Base-by-base conservation (phyloP, 2,797 vertebrate species). In the Onychomys leucogaster region DNA sequence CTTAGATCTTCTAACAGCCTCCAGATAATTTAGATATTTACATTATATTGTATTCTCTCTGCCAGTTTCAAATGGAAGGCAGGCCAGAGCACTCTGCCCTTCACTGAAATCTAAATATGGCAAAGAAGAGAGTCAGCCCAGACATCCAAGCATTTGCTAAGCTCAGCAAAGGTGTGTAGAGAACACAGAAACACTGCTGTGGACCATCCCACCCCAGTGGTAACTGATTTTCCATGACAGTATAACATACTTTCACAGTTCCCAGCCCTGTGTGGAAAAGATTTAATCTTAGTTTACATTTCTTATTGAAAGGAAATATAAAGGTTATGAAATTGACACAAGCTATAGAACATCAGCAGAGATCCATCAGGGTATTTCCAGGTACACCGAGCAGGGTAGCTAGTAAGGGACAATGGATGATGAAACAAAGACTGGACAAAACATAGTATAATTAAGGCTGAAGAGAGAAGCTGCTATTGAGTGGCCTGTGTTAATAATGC, bases 271-370 rank as follows among this genome's bases (percentile, higher is more conserved):
- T 81, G 71, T n/a, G 49, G 83, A 73, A 34, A 67, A 71, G 21
- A 76, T 69, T 95, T 96, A 43, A 96, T 93, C 94, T 93, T 25
- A 37, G 55, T 86, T 96, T 92, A 87, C 9, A 96, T 93, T 93
- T 96, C 52, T 82, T 82, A 77, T 46, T 69, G 71, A 90, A 96
- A 96, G 16, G 19, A 88, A 96, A n/a, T 46, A 61, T 91, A 88
- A 86, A 80, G 10, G 0, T 63, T 88, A 21, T 90, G 83, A 96
- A 92, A 93, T 6, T 77, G 91, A 96, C 91, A 76, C 9, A 55
- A 65, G 2, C 43, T 11, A 11, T 29, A 46, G 81, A 82, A 63
- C 13, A 57, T 78, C 10, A 41, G 23, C 11, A 19, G 12, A 27
- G 55, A 52, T 65, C 65, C 76, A 61, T 63, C 8, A 1, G 12